A percentile compares a stretch with the other conserved stretches of the same genome.
Evolutionary conservation across 2,888 invertebrate genomes (phyloP).

Genomic region (Pterobdella sp.): DNA sequence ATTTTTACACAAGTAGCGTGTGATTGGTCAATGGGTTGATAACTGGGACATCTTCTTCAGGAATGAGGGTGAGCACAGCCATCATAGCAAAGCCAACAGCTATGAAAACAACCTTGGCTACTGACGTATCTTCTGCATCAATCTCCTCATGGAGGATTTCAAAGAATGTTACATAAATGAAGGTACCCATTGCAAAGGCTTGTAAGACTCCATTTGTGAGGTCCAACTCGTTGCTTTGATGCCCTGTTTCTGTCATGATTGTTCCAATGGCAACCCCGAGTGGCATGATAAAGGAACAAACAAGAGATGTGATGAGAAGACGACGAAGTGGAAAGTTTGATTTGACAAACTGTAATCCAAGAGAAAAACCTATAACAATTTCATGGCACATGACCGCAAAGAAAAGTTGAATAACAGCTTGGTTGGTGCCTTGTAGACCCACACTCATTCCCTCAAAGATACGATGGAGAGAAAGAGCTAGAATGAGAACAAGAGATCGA

Average conservation of each 20-base stretch:
- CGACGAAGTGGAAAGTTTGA: conserved; percentile 32
- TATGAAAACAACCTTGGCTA: conserved; percentile 42
- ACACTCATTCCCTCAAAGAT: conserved; percentile 57
- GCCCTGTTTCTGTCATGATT: conserved; percentile 35
- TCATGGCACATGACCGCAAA: conserved; percentile 57
- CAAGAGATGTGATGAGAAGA: conserved; percentile 33
- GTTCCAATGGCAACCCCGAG: conserved; percentile 38
- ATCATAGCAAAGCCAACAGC: conserved; percentile 41
- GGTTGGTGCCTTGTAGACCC: conserved; percentile 51
- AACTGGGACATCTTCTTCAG: conserved; percentile 30
- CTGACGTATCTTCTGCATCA: conserved; percentile 33
- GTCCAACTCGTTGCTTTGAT: conserved; percentile 35
- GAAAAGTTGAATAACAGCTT: conserved; percentile 44
- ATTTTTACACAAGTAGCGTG: neutral
- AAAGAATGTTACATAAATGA: conserved; percentile 87
- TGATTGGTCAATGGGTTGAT: neutral
- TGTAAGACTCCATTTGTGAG: conserved; percentile 54
- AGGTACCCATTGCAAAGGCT: conserved; percentile 80
- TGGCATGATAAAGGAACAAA: conserved; percentile 38
- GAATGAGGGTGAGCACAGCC: conserved; percentile 36
- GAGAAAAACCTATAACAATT: conserved; percentile 55
- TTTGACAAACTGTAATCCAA: conserved; percentile 52
- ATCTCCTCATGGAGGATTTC: conserved; percentile 71
- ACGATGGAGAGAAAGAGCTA: conserved; percentile 56
- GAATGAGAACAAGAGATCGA: conserved; percentile 52